A percentile compares a stretch with the other conserved stretches of the same genome.
phyloP scores from a whole-genome alignment of 2,888 invertebrate genomes.

The Harmothoe impar region DNA sequence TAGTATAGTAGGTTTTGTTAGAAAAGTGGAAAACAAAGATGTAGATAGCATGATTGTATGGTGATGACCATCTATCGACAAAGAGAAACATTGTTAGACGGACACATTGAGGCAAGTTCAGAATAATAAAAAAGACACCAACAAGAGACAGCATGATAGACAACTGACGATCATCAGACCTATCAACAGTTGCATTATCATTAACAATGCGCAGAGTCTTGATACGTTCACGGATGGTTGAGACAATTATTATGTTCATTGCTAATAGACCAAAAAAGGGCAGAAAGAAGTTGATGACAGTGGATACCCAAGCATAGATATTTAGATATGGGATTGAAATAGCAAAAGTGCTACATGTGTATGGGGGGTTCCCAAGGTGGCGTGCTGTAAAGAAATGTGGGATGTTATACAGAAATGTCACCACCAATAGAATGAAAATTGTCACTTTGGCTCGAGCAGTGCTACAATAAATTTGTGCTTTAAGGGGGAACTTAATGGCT shows the following conservation, averaged over 20 bases:
- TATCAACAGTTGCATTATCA: neutral
- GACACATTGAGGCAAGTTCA: conserved; percentile 13
- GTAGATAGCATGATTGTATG: conserved; percentile 11
- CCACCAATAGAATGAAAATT: neutral
- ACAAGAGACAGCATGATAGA: conserved; percentile 19
- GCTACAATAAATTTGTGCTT: conserved; percentile 23
- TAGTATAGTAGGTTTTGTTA: conserved; percentile 6
- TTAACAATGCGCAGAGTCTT: neutral
- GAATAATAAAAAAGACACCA: neutral
- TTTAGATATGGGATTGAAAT: neutral
- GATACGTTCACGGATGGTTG: neutral
- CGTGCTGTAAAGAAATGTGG: neutral
- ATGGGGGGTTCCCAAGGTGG: neutral
- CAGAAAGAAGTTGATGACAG: neutral
- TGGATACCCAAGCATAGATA: neutral
- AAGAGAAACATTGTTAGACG: neutral
- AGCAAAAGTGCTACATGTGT: neutral
- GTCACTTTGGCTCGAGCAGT: neutral
- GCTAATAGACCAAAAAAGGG: neutral
- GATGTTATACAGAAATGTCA: neutral
- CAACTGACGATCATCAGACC: neutral
- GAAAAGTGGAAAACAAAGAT: conserved; percentile 31
- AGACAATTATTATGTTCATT: conserved; percentile 11
- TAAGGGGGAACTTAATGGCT: conserved; percentile 39
- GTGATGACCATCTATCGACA: neutral